Conservation (phyloP, 2,888 invertebrate genomes). For the Opisthograptis luteolata region DNA sequence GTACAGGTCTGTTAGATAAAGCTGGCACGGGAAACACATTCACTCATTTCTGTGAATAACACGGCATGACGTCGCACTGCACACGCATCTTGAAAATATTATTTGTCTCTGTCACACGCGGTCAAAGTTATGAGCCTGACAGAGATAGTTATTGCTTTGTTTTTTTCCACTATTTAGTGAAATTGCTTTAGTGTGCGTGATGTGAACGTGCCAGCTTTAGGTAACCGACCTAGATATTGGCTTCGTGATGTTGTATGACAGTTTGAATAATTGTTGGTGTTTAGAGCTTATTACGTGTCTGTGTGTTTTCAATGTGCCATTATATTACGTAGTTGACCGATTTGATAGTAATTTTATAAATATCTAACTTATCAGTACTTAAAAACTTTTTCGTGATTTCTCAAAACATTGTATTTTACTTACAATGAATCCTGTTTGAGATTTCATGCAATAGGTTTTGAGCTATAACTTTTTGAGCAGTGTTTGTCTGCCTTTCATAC, state of each 20-base stretch:
- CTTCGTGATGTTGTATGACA: conserved; percentile 10
- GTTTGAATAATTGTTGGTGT: conserved; percentile 28
- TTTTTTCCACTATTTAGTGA: too few species aligned
- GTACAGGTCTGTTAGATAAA: too few species aligned
- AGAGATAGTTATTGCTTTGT: too few species aligned
- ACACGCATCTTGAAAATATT: too few species aligned
- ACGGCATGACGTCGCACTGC: too few species aligned
- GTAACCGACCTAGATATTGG: background rate
- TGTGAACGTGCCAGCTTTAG: too few species aligned
- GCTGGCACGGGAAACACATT: too few species aligned
- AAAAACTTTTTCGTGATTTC: conserved; percentile 53
- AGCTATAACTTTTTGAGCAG: conserved; percentile 15
- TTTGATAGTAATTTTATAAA: conserved; percentile 35
- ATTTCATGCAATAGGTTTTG: conserved; percentile 31
- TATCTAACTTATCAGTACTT: conserved; percentile 30
- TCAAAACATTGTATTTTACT: conserved; percentile 34
- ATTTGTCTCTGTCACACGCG: too few species aligned
- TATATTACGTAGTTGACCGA: conserved; percentile 35
- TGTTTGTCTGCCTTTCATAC: conserved; percentile 5
- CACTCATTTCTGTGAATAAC: too few species aligned
- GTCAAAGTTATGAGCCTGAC: too few species aligned
- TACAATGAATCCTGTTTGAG: conserved; percentile 22
- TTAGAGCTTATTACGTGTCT: conserved; percentile 56
- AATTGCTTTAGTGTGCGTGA: too few species aligned
- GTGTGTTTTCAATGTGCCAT: conserved; percentile 73